Conservation (phyloP, 2,113 vertebrate species). For the Tonatia bakeri region DNA sequence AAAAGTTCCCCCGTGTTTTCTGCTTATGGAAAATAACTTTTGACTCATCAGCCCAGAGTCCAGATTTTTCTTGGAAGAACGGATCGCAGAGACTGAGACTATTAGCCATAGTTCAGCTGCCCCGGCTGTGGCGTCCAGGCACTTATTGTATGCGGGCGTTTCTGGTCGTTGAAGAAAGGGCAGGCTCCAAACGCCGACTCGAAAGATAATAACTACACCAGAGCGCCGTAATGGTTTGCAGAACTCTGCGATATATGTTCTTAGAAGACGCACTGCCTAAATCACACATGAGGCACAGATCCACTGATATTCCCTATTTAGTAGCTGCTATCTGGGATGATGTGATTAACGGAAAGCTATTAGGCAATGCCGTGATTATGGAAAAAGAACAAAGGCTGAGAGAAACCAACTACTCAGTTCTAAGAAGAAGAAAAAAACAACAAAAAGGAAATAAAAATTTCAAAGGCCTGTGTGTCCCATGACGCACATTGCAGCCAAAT, state of each 20-base stretch:
- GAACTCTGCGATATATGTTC: neutral
- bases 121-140: neutral
- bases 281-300: constrained; percentile 24
- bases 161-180: constrained; percentile 24
- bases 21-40: constrained; percentile 60
- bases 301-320: neutral
- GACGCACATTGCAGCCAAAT: constrained; percentile 6
- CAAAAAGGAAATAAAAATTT: constrained; percentile 43
- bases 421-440: constrained; percentile 28
- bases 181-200: constrained; percentile 11
- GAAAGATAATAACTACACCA: constrained; percentile 36
- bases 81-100: neutral
- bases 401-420: neutral
- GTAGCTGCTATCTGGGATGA: neutral
- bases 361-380: constrained; percentile 4
- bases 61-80: constrained; percentile 65
- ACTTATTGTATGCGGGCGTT: neutral
- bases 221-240: constrained; percentile 60
- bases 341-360: neutral
- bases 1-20: constrained; percentile 62
- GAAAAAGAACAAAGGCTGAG: constrained; percentile 56
- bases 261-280: constrained; percentile 37
- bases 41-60: constrained; percentile 40
- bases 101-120: constrained; percentile 25
- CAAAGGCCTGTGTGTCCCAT: neutral